A percentile compares a stretch with the other conserved stretches of the same genome.
Evolutionary conservation across 2,797 vertebrate genomes (phyloP).

Genomic region (Lagothrix lagotricha): DNA sequence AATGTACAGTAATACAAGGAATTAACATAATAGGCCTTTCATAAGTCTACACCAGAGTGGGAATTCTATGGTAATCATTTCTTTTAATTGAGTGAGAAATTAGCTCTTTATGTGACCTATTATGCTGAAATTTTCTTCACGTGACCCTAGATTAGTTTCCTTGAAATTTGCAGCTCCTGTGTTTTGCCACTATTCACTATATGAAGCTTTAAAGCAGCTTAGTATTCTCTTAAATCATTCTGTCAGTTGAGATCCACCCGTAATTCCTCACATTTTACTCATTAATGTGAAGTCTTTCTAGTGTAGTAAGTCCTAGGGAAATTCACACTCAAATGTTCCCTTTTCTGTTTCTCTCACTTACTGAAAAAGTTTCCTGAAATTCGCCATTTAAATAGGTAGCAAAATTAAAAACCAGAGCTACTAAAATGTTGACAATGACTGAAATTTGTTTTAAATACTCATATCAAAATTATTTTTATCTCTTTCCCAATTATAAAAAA

Average conservation of each 20-base stretch:
- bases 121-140: background rate
- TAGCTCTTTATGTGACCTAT: background rate
- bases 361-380: constrained; percentile 11
- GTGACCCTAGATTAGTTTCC: background rate
- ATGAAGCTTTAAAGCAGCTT: constrained; percentile 33
- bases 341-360: background rate
- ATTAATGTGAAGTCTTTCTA: constrained; percentile 12
- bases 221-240: constrained; percentile 56
- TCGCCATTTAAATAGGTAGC: background rate
- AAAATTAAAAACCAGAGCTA: background rate
- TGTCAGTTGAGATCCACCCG: background rate
- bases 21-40: background rate
- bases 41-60: background rate
- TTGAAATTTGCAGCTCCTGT: background rate
- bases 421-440: background rate
- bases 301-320: background rate
- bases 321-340: background rate
- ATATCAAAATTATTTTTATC: background rate
- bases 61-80: background rate
- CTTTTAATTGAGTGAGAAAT: constrained; percentile 12
- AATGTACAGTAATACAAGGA: background rate
- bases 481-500: background rate
- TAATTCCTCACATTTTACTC: constrained; percentile 46
- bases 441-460: background rate
- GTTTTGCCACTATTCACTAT: constrained; percentile 33